Base-by-base conservation (phyloP, 2,113 vertebrate genomes). In the Mellivora capensis region DNA sequence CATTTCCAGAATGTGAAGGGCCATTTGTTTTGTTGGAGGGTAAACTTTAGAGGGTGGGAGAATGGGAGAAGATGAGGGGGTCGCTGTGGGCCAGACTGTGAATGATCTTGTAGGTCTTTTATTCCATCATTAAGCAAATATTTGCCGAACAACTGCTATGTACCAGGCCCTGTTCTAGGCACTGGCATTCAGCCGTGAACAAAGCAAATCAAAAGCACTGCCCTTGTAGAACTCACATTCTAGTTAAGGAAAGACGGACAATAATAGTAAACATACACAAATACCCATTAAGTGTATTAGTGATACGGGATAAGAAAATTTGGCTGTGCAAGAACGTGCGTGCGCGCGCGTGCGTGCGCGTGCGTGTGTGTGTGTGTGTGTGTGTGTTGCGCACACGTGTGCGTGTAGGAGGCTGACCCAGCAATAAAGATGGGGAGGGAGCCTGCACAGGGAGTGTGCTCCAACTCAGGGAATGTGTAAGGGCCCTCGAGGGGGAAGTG, bases 301-400 rank as follows among this genome's bases (percentile, higher is more conserved):
- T 49, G 47, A 31, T 67, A 17, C 6, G 20, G 42, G 34, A 47
- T 57, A 23, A 79, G 61, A 77, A 71, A 92, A 69, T 57, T 80
- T 2, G 25, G 18, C 11, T 77, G 61, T 86, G 25, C 18, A 62
- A 47, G 79, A 82, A 79, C 34, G 39, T 14, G 31, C 17, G 27
- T 64, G 27, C 2, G 72, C 31, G 11, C 52, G n/a, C 7, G 37
- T 31, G 61, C 3, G 15, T 14, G 39, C 15, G 17, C 85, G 3
- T 14, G 7, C 3, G 13, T 0, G 3, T 34, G 31, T 4, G 37
- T 31, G 61, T 4, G 15, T 14, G 39, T 23, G 17, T 88, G 3
- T 14, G 7, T 2, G 13, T 0, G 3, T 34, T 4, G 1, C 31
- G 0, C 64, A 18, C 49, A 17, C 0, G 4, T 15, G 17, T 7